A percentile compares a stretch with the other conserved stretches of the same genome.
Conservation (phyloP, 2,888 invertebrate species). For the Troglohyphantes excavatus region DNA sequence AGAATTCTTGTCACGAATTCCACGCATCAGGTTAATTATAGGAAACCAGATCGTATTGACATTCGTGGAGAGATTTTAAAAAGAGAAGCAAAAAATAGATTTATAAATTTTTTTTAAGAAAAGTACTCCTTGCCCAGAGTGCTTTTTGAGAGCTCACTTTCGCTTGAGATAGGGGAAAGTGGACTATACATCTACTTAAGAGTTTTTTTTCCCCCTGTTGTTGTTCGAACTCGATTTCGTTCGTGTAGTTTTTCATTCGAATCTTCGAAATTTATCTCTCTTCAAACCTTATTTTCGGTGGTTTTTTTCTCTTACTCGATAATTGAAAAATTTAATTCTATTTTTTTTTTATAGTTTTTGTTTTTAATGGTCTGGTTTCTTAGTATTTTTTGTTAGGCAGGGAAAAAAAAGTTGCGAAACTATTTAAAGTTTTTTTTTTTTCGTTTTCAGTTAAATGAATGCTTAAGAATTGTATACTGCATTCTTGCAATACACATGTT, state of each 20-base stretch:
- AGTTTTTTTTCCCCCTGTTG: background rate
- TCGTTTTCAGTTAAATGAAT: no score
- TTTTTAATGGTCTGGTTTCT: no score
- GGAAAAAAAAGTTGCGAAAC: no score
- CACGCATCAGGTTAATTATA: slow-evolving; percentile 76
- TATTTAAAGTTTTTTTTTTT: no score
- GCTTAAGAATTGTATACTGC: no score
- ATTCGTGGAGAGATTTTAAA: slow-evolving; percentile 44
- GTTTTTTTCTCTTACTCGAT: background rate
- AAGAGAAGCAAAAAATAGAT: slow-evolving; percentile 5
- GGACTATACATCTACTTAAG: slow-evolving; percentile 60
- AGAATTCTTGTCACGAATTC: slow-evolving; percentile 63
- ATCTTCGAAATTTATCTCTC: background rate
- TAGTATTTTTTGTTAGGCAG: no score
- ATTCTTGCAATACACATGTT: no score
- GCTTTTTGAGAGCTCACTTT: slow-evolving; percentile 57
- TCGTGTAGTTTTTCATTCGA: background rate
- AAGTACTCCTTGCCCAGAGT: slow-evolving; percentile 7
- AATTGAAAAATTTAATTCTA: background rate
- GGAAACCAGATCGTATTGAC: slow-evolving; percentile 67
- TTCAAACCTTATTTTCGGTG: background rate
- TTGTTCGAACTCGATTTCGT: background rate
- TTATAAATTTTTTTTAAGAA: background rate
- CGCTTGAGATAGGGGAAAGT: slow-evolving; percentile 37
- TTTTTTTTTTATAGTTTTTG: no score